Evolutionary conservation across 2,888 invertebrate species (phyloP).

Genomic region (Mythimna vitellina): DNA sequence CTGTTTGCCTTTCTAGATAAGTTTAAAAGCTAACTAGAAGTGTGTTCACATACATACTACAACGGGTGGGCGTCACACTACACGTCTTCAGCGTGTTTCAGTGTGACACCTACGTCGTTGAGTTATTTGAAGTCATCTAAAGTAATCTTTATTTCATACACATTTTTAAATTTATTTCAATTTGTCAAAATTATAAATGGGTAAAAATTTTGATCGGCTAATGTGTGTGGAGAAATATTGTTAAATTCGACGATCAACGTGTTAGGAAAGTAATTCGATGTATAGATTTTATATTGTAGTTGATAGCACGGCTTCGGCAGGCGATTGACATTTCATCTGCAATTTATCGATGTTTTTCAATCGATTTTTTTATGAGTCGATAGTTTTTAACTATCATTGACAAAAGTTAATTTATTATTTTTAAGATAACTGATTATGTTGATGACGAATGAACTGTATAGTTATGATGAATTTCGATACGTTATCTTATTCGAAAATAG

Average conservation of each 20-base stretch:
- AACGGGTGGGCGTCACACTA: slow-evolving; percentile 25
- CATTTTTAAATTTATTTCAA: neutral
- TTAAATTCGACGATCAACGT: slow-evolving; percentile 23
- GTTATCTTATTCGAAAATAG: neutral
- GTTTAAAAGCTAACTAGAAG: neutral
- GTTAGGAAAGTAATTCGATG: slow-evolving; percentile 19
- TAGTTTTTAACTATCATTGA: slow-evolving; percentile 1
- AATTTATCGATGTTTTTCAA: neutral
- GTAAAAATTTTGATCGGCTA: slow-evolving; percentile 10
- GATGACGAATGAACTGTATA: neutral
- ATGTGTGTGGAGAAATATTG: slow-evolving; percentile 18
- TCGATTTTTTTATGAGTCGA: neutral
- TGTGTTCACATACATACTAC: neutral
- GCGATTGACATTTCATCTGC: slow-evolving; percentile 23
- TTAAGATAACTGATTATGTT: neutral
- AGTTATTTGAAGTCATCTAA: neutral
- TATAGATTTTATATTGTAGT: slow-evolving; percentile 24
- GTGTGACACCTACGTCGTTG: slow-evolving; percentile 24
- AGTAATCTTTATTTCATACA: slow-evolving; percentile 11
- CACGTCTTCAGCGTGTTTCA: neutral
- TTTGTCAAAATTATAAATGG: slow-evolving; percentile 25
- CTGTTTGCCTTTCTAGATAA: neutral
- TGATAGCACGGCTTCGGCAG: slow-evolving; percentile 31
- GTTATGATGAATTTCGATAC: neutral
- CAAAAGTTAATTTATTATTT: slow-evolving; percentile 3